A percentile compares a stretch with the other conserved stretches of the same genome.
These are phyloP conservation scores for Agrochola macilenta DNA, from an alignment of 2,888 invertebrate genomes.

Conservation along the genomic window DNA sequence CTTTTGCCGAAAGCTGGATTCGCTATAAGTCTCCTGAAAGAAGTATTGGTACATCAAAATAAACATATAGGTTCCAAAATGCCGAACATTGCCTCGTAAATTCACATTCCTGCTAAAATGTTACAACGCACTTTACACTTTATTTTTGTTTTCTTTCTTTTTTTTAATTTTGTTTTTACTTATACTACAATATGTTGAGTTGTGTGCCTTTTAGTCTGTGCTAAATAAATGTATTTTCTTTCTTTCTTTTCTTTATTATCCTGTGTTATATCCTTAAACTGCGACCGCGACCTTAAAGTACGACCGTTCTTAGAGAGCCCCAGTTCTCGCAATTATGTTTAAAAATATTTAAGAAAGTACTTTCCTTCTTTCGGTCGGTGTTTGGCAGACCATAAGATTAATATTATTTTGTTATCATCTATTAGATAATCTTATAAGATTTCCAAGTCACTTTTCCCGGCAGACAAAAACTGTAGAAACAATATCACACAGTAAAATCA, in stretches of 20 bases:
- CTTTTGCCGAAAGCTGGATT: slow-evolving; percentile 88
- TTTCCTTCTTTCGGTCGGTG: not conserved
- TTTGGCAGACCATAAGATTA: not conserved
- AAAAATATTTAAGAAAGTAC: not conserved
- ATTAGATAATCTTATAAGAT: not conserved
- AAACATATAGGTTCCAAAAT: not conserved
- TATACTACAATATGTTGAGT: no score
- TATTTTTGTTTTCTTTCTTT: no score
- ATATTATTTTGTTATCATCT: not conserved
- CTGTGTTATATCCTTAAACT: not conserved
- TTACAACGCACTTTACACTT: no score
- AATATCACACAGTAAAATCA: slow-evolving; percentile 36
- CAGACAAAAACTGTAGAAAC: not conserved
- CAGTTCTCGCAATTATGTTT: not conserved
- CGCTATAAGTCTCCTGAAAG: slow-evolving; percentile 72
- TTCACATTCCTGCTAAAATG: no score
- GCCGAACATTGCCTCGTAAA: no score
- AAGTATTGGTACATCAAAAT: not conserved
- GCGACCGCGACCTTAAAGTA: not conserved
- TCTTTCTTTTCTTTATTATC: no score
- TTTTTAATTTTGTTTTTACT: no score
- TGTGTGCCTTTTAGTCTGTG: no score
- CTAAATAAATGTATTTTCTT: no score
- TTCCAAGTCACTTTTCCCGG: not conserved
- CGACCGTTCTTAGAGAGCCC: not conserved